Base-by-base conservation (phyloP, 2,113 vertebrate species). In the Sterrhoptilus dennistouni region DNA sequence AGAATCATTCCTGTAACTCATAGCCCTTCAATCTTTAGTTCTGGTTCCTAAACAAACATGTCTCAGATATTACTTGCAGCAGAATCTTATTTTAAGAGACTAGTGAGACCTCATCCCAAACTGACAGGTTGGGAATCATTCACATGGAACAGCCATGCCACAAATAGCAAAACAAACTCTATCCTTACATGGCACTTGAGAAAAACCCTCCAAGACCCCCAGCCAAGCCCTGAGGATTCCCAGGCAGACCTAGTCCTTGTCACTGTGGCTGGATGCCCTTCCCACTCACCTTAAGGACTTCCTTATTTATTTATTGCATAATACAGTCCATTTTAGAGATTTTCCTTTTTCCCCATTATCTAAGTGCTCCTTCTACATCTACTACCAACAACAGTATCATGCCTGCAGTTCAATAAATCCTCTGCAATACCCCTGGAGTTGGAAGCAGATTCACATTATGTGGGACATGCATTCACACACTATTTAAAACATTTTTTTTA, bases 401-500 rank as follows among this genome's bases (percentile, higher is more conserved):
- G 35, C 27, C 66, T 33, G 17, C 17, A 60, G 61, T 52, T 80
- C 83, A 90, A 60, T 38, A 69, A 83, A 88, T 57, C 44, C 47
- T 21, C 60, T 86, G 64, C 64, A 86, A 25, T 12, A 69, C 9
- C 47, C 60, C 56, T 44, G 60, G 71, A 52, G 44, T 5, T 78
- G 76, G 64, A 75, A 68, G 79, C 56, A 88, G 35, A 87, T 74
- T 86, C 79, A 83, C 63, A 64, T 66, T 86, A 49, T 11, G 59
- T 22, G 72, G 64, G 72, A 49, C 49, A 90, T 57, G 25, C 56
- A 65, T 89, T 75, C 57, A 53, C 64, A 93, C 36, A 38, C 72
- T 71, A 90, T 83, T 95, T 94, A 60, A 96, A 94, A 89, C 3
- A 9, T 44, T 60, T 19, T 87, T 92, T 96, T 91, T 49, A 96